Evolutionary conservation across 2,888 invertebrate species (phyloP), one percentile per base, ranked within the genome.

Genomic region (Phortica magna): DNA sequence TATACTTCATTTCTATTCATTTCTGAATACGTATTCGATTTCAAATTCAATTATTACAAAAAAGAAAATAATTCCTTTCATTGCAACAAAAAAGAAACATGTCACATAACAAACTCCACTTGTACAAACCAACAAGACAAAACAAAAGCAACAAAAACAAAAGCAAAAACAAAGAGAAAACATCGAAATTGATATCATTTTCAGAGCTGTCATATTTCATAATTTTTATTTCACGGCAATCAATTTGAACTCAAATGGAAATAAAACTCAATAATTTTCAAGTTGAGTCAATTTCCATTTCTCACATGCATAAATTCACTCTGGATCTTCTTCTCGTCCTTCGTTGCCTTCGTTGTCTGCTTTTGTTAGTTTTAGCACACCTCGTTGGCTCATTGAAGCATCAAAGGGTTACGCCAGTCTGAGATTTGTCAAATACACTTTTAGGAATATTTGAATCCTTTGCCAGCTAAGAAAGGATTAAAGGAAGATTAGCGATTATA

Each of bases 201-300:
- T 31, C 31, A 31, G 5, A 57, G 77, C 73, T 59, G 72, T 75
- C 78, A 74, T 74, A 75, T 59, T 76, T 79, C 76, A 81, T 81
- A 81, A 81, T 76, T 79, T 79, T 53, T 84, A 79, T 67, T 78
- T 73, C 68, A 68, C 19, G 55, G 73, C 73, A 75, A 78, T 77
- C 67, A 77, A 67, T 77, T 80, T 76, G 71, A 74, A 77, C 76
- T 79, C 79, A 75, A 73, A 55, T 42, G 31, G 76, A 67, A 61
- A 41, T 59, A 68, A 75, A 75, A 72, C 43, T 61, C 22, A 31
- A 31, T 9, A 61, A 22, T 5, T 31, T 31, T 31, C 31, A 31
- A 31, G 31, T 31, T 4, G 5, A 31, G 31, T 31, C 31, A 31
- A 31, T 31, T 31, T 2, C 5, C 31, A 31, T 31, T 31, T 31